Evolutionary conservation across 2,113 vertebrate genomes (phyloP), one percentile per base, ranked within the genome.

Genomic region (Pycnonotus jocosus): DNA sequence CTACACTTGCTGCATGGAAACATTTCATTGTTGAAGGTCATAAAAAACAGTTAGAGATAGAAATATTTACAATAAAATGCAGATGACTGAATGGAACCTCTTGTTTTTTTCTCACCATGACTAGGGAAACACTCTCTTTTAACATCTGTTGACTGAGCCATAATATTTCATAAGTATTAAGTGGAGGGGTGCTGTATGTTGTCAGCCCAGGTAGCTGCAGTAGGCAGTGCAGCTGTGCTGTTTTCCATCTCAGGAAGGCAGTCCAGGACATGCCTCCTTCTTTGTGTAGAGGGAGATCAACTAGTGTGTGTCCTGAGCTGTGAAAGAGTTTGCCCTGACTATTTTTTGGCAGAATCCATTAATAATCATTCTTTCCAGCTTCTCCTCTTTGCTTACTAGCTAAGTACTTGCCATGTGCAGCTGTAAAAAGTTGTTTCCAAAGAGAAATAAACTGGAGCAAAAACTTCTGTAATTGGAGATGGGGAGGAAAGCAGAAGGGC

Each of bases 401-500:
- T 65, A 89, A 80, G 73, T 88, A 54, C 66, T 97, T 95, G 94
- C 93, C 90, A 93, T 97, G 88, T 96, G 90, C 95, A 96, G 95
- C 96, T 98, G 92, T 95, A 95, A 92, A 93, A 92, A 85, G 58
- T 93, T 92, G 71, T 96, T 97, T 97, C 96, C 96, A 88, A 88
- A 95, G 92, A 82, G 85, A 90, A 95, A 90, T 83, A 86, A 97
- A 84, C 30, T 91, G 57, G 38, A 95, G 86, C 74, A 89, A 71
- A 90, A 86, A 57, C 44, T 54, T 64, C 50, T 88, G 92, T 86
- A 94, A 97, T 66, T 1, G 17, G 96, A 95, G 92, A 93, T 5
- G 5, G 23, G 19, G 62, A 94, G 38, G 85, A 90, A 94, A 86
- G 64, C 88, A 92, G 88, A 83, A 88, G 68, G 82, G 91, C 2